Percentiles rank a stretch among this genome's conserved stretches.
Evolutionary conservation across 2,113 vertebrate species (phyloP).

Genomic region (Pygoscelis adeliae): DNA sequence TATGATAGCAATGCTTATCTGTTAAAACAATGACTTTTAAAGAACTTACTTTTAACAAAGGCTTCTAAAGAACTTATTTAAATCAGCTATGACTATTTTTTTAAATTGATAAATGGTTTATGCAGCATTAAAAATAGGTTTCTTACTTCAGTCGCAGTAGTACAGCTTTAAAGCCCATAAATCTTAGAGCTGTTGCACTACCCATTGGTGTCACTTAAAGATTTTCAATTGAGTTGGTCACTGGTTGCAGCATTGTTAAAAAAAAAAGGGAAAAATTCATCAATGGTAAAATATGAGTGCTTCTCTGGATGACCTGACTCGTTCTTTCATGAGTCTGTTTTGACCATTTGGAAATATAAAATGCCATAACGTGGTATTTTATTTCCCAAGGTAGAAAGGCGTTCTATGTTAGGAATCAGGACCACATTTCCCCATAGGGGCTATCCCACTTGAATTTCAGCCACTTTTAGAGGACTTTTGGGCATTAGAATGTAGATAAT

Average conservation of each 20-base stretch:
- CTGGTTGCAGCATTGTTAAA: neutral
- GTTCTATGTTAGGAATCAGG: neutral
- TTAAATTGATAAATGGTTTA: neutral
- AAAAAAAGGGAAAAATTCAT: neutral
- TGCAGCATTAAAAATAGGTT: neutral
- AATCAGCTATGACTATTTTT: neutral
- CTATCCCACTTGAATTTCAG: neutral
- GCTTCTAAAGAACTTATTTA: neutral
- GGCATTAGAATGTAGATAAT: neutral
- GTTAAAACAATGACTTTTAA: neutral
- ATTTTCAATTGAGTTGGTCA: slow-evolving; percentile 21
- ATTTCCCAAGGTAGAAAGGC: neutral
- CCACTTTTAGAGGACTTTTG: neutral
- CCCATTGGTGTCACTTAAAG: neutral
- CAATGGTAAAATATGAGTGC: neutral
- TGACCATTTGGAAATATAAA: neutral
- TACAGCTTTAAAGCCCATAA: neutral
- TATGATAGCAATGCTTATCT: neutral
- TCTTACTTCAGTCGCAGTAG: neutral
- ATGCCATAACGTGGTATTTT: neutral
- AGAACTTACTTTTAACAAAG: neutral
- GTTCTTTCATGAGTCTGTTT: neutral
- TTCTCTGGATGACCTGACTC: neutral
- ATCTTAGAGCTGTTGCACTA: neutral
- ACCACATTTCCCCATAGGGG: neutral